phyloP scores from a whole-genome alignment of 2,113 vertebrate species.

The Mus pahari region DNA sequence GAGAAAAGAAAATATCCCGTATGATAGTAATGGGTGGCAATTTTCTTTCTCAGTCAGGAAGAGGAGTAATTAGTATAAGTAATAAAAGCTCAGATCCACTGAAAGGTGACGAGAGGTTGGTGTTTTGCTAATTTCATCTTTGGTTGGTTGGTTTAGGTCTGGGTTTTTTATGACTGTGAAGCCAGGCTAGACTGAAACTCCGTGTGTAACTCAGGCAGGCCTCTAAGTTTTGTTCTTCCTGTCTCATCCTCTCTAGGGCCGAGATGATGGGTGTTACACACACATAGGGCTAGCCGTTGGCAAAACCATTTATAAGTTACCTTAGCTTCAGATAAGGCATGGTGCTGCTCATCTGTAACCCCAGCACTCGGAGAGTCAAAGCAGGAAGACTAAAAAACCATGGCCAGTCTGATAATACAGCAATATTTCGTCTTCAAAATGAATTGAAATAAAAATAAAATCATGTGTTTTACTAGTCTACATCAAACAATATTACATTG shows the following conservation, averaged over 20 bases:
- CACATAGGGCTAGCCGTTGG: background rate
- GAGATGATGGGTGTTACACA: too few species aligned
- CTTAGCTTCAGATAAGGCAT: background rate
- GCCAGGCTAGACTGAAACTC: background rate
- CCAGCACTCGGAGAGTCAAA: background rate
- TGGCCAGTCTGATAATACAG: background rate
- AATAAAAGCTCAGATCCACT: background rate
- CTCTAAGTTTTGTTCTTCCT: background rate
- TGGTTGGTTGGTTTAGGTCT: background rate
- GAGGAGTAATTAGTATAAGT: background rate
- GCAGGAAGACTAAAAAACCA: background rate
- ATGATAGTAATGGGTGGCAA: conserved; percentile 55
- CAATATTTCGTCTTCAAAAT: too few species aligned
- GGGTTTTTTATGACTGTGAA: background rate
- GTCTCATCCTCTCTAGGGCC: background rate
- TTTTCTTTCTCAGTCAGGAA: conserved; percentile 66
- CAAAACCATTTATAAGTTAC: background rate
- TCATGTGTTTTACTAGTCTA: background rate
- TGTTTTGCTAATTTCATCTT: background rate
- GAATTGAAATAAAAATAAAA: background rate
- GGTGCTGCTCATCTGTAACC: background rate
- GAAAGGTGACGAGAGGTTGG: background rate
- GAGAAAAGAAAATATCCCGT: background rate
- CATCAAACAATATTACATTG: background rate
- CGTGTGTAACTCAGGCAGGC: background rate